Conservation (phyloP, 1,140 invertebrate species). For the Idris sp. region DNA sequence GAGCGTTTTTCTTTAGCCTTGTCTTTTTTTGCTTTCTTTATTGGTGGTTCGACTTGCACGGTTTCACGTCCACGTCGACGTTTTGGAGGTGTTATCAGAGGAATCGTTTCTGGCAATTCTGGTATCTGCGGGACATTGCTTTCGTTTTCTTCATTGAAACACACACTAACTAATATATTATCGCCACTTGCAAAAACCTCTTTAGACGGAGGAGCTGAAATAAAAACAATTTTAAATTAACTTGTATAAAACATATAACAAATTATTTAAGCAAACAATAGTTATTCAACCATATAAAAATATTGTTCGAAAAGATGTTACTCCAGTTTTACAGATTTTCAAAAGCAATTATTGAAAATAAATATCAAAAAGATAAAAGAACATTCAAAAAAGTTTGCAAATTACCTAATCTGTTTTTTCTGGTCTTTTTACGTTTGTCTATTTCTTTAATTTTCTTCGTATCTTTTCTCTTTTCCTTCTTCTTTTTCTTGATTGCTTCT, state of each 20-base stretch:
- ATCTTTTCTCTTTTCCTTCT: conserved; percentile 79
- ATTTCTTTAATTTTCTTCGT: conserved; percentile 74
- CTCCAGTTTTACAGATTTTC: no score
- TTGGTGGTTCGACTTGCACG: conserved; percentile 58
- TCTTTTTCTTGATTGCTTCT: conserved; percentile 80
- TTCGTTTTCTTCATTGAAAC: conserved; percentile 88
- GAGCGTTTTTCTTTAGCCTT: conserved; percentile 76
- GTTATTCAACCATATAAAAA: no score
- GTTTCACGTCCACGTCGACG: conserved; percentile 71
- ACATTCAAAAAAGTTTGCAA: no score
- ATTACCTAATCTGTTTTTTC: conserved; percentile 73
- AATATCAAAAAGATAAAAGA: no score
- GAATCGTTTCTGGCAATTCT: conserved; percentile 75
- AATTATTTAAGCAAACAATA: no score
- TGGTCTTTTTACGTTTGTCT: conserved; percentile 77
- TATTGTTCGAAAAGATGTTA: no score
- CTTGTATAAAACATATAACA: no score
- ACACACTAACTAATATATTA: conserved; percentile 94
- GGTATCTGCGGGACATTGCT: conserved; percentile 59
- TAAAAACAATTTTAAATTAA: conserved; percentile 11
- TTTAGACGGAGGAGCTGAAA: conserved; percentile 83
- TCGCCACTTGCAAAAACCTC: conserved; percentile 94
- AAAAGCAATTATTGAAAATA: no score
- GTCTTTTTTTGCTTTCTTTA: conserved; percentile 76
- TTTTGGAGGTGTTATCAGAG: conserved; percentile 72